phyloP scores from a whole-genome alignment of 2,888 invertebrate species.

The Pristionchus fissidentatus region DNA sequence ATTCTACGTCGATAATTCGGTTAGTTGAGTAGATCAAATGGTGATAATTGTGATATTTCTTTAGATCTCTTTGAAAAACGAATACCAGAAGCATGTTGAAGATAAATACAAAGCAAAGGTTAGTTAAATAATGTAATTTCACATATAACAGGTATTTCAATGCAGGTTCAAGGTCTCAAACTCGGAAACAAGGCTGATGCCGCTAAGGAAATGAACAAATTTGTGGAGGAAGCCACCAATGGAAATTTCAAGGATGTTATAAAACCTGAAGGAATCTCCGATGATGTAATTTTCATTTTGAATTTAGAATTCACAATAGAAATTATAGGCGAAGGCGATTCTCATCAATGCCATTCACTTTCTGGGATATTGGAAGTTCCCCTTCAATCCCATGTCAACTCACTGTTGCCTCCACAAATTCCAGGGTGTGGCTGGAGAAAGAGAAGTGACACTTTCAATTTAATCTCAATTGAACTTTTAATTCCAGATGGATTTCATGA shows the following conservation, averaged over 20 bases:
- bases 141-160: background rate
- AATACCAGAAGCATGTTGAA: constrained; percentile 51
- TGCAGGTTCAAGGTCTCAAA: background rate
- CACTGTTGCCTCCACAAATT: background rate
- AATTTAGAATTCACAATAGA: constrained; percentile 70
- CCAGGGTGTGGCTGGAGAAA: background rate
- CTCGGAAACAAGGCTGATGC: background rate
- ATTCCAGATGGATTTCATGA: background rate
- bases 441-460: background rate
- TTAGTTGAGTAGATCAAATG: background rate
- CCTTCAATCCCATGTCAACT: background rate
- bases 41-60: background rate
- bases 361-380: constrained; percentile 71
- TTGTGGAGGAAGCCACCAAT: constrained; percentile 87
- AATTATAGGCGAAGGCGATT: background rate
- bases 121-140: constrained; percentile 49
- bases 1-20: background rate
- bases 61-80: constrained; percentile 50
- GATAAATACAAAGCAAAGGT: constrained; percentile 54
- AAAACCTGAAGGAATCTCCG: constrained; percentile 76
- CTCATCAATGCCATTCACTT: background rate
- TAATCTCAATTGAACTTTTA: constrained; percentile 75
- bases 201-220: constrained; percentile 83
- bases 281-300: constrained; percentile 77
- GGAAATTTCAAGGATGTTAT: constrained; percentile 87